A percentile compares a stretch with the other conserved stretches of the same genome.
Evolutionary conservation across 2,888 invertebrate species (phyloP).

Genomic region (Agrotis puta): DNA sequence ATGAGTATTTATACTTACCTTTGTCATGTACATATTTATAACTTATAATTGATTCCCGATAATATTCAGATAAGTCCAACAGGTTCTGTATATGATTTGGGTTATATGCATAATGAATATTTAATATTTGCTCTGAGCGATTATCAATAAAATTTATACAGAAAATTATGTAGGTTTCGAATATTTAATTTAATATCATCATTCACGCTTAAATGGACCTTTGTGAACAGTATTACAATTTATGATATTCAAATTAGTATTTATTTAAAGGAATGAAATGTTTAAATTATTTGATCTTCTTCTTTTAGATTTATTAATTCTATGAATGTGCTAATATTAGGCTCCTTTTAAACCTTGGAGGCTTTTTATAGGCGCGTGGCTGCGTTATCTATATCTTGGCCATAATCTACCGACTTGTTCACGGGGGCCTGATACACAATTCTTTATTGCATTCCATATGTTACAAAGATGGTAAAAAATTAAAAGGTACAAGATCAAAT

Average conservation of each 20-base stretch:
- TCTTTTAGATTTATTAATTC: no score
- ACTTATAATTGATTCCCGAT: slow-evolving; percentile 2
- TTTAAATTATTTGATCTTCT: no score
- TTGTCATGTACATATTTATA: neutral
- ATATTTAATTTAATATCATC: slow-evolving; percentile 18
- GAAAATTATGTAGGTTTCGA: neutral
- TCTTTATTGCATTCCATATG: no score
- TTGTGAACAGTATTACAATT: neutral
- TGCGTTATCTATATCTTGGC: no score
- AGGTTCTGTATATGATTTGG: neutral
- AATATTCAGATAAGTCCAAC: slow-evolving; percentile 17
- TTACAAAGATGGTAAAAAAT: no score
- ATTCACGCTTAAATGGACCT: neutral
- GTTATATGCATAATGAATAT: slow-evolving; percentile 25
- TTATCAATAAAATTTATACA: slow-evolving; percentile 6
- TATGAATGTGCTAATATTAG: no score
- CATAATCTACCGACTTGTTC: no score
- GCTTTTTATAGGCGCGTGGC: no score
- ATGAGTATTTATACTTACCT: no score
- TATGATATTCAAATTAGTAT: slow-evolving; percentile 1
- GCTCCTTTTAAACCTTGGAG: no score
- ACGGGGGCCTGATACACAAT: no score
- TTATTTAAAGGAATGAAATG: slow-evolving; percentile 4
- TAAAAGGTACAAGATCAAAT: no score
- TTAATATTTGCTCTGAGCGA: slow-evolving; percentile 18